Conservation (phyloP, 2,888 invertebrate genomes). For the Orgyia antiqua region DNA sequence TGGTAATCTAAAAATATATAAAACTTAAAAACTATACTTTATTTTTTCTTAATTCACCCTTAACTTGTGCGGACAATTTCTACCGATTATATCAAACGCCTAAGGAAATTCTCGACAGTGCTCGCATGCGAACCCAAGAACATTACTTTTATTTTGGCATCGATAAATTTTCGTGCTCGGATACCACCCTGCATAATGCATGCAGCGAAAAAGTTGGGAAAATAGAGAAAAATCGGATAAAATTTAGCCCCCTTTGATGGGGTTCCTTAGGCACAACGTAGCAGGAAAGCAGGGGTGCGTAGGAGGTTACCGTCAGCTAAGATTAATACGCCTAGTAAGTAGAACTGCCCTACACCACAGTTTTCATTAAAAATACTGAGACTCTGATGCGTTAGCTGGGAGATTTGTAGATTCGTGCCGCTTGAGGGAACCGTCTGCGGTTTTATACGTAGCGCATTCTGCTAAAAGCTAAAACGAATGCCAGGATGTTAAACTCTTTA, state of each 20-base stretch:
- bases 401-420: conserved; percentile 25
- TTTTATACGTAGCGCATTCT: conserved; percentile 23
- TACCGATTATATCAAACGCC: conserved; percentile 15
- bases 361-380: conserved; percentile 70
- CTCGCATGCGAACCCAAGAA: conserved; percentile 24
- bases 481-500: conserved; percentile 13
- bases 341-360: conserved; percentile 65
- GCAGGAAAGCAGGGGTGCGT: conserved; percentile 60
- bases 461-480: conserved; percentile 24
- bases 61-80: conserved; percentile 11
- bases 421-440: conserved; percentile 31
- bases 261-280: conserved; percentile 64
- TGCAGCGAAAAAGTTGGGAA: conserved; percentile 54
- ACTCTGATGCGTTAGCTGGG: conserved; percentile 46
- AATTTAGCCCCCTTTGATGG: conserved; percentile 52
- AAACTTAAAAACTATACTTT: too few species aligned
- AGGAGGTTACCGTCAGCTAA: conserved; percentile 60
- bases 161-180: conserved; percentile 56
- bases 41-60: too few species aligned
- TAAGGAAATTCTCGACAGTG: conserved; percentile 16
- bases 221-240: conserved; percentile 56
- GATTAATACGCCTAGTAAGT: conserved; percentile 71
- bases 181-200: conserved; percentile 67
- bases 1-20: too few species aligned
- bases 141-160: conserved; percentile 61